Conservation (phyloP, 2,888 invertebrate genomes). For the Catocala nupta region DNA sequence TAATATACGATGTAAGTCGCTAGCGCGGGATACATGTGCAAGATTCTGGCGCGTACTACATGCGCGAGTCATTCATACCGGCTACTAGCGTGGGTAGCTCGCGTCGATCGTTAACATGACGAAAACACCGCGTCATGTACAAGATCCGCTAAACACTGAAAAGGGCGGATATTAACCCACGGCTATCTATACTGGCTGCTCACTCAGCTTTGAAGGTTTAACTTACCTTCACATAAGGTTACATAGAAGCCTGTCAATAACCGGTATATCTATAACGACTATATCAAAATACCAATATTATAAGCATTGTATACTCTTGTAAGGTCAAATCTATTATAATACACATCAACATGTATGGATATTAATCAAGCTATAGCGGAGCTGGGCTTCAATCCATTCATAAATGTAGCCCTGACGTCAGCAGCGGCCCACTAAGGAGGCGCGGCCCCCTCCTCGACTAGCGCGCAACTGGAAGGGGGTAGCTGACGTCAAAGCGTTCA, state of each 20-base stretch:
- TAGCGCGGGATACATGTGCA: too few species aligned
- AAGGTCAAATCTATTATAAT: constrained; percentile 26
- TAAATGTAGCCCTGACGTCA: constrained; percentile 82
- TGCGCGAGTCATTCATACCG: too few species aligned
- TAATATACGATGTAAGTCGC: too few species aligned
- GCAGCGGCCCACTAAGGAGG: constrained; percentile 70
- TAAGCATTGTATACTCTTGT: constrained; percentile 2
- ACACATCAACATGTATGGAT: constrained; percentile 41
- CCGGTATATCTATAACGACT: constrained; percentile 8
- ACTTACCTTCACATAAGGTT: too few species aligned
- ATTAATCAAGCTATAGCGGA: constrained; percentile 59
- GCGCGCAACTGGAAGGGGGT: constrained; percentile 64
- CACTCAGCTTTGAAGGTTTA: too few species aligned
- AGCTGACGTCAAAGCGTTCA: constrained; percentile 79
- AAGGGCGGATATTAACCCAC: too few species aligned
- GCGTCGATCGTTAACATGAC: too few species aligned
- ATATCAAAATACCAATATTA: constrained; percentile 5
- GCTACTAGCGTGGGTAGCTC: too few species aligned
- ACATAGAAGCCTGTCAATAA: not conserved
- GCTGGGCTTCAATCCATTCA: constrained; percentile 80
- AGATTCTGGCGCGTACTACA: too few species aligned
- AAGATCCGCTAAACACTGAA: too few species aligned
- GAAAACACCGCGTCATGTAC: too few species aligned
- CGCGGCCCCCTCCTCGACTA: constrained; percentile 65
- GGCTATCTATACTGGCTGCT: too few species aligned